These are phyloP conservation scores for Sphaeramia orbicularis DNA, from an alignment of 2,797 vertebrate species.

Conservation along the genomic window DNA sequence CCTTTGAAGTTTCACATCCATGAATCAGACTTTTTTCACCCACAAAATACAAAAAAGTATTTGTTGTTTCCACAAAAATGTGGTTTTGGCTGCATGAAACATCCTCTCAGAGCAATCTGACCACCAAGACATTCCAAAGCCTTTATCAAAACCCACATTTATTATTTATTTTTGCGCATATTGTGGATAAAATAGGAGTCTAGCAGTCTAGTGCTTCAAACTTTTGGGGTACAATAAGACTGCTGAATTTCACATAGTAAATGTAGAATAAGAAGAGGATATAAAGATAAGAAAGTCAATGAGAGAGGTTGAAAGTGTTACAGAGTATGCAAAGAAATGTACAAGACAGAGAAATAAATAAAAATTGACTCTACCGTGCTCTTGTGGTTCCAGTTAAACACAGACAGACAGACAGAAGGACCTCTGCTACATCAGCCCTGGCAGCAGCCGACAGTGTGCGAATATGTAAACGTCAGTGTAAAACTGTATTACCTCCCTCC, in stretches of 20 bases:
- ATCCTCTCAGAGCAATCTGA: background rate
- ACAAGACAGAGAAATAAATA: slow-evolving; percentile 12
- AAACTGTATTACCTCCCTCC: slow-evolving; percentile 41
- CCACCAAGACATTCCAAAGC: background rate
- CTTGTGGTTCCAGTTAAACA: slow-evolving; percentile 45
- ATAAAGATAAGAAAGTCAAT: background rate
- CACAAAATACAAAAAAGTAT: background rate
- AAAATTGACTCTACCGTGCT: slow-evolving; percentile 57
- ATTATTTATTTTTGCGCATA: background rate
- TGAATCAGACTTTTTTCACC: background rate
- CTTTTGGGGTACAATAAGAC: too few relatives aligned
- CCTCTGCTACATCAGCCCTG: slow-evolving; percentile 56
- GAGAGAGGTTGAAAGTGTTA: background rate
- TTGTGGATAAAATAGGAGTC: too few relatives aligned
- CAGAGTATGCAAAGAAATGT: background rate
- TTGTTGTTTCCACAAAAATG: background rate
- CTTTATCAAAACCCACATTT: background rate
- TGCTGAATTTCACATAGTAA: too few relatives aligned
- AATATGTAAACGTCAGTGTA: slow-evolving; percentile 60
- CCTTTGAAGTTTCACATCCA: slow-evolving; percentile 12
- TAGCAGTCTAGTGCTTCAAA: too few relatives aligned
- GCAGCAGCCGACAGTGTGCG: slow-evolving; percentile 30
- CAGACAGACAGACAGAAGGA: slow-evolving; percentile 30
- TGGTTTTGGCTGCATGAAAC: background rate
- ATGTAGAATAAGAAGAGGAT: too few relatives aligned